Percentiles rank a stretch among this genome's conserved stretches.
These are phyloP conservation scores for Schizotus pectinicornis DNA, from an alignment of 2,888 invertebrate genomes.

Conservation along the genomic window DNA sequence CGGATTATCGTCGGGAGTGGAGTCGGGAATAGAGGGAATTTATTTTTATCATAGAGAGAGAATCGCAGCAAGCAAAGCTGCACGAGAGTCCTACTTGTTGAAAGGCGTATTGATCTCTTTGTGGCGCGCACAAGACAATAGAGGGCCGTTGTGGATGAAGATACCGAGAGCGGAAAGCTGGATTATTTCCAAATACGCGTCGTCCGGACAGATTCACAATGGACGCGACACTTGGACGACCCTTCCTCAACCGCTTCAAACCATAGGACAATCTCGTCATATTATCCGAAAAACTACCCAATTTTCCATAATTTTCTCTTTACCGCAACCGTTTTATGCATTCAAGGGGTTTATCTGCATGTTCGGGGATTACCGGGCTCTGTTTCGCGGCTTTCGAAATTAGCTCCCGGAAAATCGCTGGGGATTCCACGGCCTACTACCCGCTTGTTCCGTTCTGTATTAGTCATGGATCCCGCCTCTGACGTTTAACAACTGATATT, in stretches of 20 bases:
- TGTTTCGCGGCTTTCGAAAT: slow-evolving; percentile 28
- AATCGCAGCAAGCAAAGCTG: not conserved
- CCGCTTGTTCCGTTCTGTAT: no score
- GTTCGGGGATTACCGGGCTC: slow-evolving; percentile 25
- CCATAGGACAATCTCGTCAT: not conserved
- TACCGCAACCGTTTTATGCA: slow-evolving; percentile 12
- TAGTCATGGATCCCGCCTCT: no score
- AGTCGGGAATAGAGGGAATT: no score
- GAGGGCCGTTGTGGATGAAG: slow-evolving; percentile 18
- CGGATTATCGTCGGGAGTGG: no score
- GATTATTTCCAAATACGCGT: slow-evolving; percentile 28
- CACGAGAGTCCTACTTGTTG: slow-evolving; percentile 18
- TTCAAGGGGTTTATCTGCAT: slow-evolving; percentile 27
- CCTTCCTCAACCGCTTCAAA: not conserved
- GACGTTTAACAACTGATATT: no score
- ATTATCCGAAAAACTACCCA: slow-evolving; percentile 12
- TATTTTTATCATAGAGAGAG: not conserved
- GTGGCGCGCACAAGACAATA: slow-evolving; percentile 28
- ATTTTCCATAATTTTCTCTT: slow-evolving; percentile 24
- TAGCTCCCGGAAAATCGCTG: slow-evolving; percentile 16
- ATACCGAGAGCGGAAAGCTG: slow-evolving; percentile 27
- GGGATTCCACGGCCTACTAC: not conserved
- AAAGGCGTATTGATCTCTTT: slow-evolving; percentile 29
- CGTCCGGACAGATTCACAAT: slow-evolving; percentile 15
- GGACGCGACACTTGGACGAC: slow-evolving; percentile 17